These are phyloP conservation scores for Oreotrochilus melanogaster DNA, from an alignment of 2,113 vertebrate species.

Conservation along the genomic window DNA sequence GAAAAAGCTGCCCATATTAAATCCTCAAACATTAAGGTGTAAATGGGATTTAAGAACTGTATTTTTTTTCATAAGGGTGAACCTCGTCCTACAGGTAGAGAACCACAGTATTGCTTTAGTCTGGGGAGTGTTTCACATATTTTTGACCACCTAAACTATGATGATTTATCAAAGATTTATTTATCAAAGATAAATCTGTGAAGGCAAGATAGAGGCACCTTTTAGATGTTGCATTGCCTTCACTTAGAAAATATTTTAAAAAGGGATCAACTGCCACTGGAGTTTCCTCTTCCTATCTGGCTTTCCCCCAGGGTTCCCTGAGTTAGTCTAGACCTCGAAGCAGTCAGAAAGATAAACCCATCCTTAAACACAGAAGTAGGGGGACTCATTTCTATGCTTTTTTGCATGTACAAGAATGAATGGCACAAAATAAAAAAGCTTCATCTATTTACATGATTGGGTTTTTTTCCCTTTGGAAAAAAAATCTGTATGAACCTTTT, in stretches of 20 bases:
- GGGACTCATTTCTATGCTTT: neutral
- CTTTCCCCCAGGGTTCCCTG: accelerated
- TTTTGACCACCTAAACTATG: neutral
- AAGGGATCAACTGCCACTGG: neutral
- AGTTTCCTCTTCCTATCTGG: neutral
- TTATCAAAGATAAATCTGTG: neutral
- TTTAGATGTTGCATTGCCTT: neutral
- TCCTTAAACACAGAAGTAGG: neutral
- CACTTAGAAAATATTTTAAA: neutral
- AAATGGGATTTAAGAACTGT: neutral
- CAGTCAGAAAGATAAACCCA: neutral
- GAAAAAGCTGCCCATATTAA: neutral
- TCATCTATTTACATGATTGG: neutral
- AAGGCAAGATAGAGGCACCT: accelerated
- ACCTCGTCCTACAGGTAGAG: neutral
- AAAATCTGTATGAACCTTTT: neutral
- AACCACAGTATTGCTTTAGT: neutral
- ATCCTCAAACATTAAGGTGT: neutral
- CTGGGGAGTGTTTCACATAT: neutral
- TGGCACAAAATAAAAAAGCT: neutral
- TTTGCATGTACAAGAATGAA: accelerated
- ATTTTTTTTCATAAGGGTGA: neutral
- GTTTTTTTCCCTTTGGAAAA: neutral
- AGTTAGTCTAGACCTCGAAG: neutral
- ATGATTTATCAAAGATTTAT: too few relatives aligned